Base-by-base conservation (phyloP, 2,888 invertebrate genomes). In the Elysia crispata region DNA sequence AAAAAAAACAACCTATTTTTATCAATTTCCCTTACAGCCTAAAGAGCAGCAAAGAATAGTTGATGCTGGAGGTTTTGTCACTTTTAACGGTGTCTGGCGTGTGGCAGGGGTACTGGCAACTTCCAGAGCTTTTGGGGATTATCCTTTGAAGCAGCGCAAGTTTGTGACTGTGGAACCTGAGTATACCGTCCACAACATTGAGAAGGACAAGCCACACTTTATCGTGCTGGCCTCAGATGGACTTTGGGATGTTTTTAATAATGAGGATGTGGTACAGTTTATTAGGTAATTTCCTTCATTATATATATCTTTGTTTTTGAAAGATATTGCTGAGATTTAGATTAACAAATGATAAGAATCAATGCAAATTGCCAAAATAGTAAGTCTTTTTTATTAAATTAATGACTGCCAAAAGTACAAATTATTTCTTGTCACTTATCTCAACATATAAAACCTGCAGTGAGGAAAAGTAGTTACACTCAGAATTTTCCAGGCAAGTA, bases 121-220 rank as follows among this genome's bases (percentile, higher is more conserved):
- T 50, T 97, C 97, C 15, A 94, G 98, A 84, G 98, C 98, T 0
- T 94, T 98, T 88, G 98, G 91, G 0, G 98, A 98, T 93, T 98
- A 97, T 92, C 97, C 98, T 1, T 93, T 98, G 30, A 98, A 98
- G 86, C 97, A 97, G 91, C 96, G 96, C 91, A 97, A 96, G 91
- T 94, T 97, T 89, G 96, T 98, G 79, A 98, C 97, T 86, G 98
- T 98, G 1, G 97, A 98, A 92, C 98, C 98, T 11, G 98, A 98
- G 91, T 96, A 98, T 86, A 93, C 97, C 87, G 96, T 97, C 49
- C 98, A 98, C 91, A 96, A 98, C 92, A 93, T 98, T 80, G 94
- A 94, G 81, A 96, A 97, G 92, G 95, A 96, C 89, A 95, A 90
- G 89, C 97, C 97, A 0, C 94, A 95, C 93, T 98, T 98, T 92